These are phyloP conservation scores for Synanthedon myopaeformis DNA, from an alignment of 2,888 invertebrate species.

Conservation along the genomic window DNA sequence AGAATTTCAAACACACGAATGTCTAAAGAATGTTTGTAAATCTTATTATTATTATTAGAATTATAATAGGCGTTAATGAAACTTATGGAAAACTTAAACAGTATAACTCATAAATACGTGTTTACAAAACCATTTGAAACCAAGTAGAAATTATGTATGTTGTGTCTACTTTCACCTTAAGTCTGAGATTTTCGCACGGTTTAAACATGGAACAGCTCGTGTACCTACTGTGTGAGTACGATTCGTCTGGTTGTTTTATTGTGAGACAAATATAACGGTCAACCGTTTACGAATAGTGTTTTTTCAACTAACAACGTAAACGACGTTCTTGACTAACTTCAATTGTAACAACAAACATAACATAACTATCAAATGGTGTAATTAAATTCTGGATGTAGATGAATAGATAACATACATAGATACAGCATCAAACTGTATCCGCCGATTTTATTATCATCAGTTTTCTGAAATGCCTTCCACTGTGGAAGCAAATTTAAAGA, in stretches of 20 bases:
- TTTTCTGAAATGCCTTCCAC: too few relatives aligned
- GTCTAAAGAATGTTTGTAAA: neutral
- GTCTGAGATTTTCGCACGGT: conserved; percentile 1
- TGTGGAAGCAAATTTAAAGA: too few relatives aligned
- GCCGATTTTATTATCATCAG: too few relatives aligned
- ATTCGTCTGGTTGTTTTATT: neutral
- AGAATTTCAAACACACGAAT: neutral
- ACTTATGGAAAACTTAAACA: neutral
- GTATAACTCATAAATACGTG: neutral
- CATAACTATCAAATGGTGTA: too few relatives aligned
- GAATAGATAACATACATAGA: too few relatives aligned
- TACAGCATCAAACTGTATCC: too few relatives aligned
- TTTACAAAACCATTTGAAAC: neutral
- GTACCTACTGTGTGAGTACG: neutral
- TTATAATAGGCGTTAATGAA: neutral
- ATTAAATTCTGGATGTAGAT: too few relatives aligned
- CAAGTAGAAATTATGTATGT: neutral
- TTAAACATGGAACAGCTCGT: neutral
- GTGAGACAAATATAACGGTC: too few relatives aligned
- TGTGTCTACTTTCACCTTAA: conserved; percentile 4
- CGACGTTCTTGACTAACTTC: too few relatives aligned
- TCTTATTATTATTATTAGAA: neutral
- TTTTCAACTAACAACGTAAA: too few relatives aligned
- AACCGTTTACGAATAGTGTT: too few relatives aligned
- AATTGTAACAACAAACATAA: too few relatives aligned